Percentiles rank a stretch among this genome's conserved stretches.
Evolutionary conservation across 2,113 vertebrate genomes (phyloP).

Genomic region (Melanotaenia duboulayi): DNA sequence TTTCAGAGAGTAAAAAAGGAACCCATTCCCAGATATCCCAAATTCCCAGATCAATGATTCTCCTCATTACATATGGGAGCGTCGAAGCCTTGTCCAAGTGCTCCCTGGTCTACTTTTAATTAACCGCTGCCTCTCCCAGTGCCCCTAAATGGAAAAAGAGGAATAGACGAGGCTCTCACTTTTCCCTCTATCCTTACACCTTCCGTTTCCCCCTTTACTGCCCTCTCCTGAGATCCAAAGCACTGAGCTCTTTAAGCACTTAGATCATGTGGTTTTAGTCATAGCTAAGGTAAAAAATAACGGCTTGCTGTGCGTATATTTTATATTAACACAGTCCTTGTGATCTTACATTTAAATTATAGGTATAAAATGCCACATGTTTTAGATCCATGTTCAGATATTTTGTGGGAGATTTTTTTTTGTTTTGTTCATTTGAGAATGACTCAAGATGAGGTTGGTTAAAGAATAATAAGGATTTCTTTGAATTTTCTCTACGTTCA

Average conservation of each 20-base stretch:
- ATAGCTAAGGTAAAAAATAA: slow-evolving; percentile 38
- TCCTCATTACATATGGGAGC: slow-evolving; percentile 80
- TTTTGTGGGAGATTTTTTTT: background rate
- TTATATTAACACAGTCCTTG: background rate
- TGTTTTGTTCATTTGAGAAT: background rate
- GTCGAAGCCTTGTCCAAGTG: slow-evolving; percentile 75
- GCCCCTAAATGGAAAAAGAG: slow-evolving; percentile 65
- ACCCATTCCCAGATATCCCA: slow-evolving; percentile 76
- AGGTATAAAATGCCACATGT: background rate
- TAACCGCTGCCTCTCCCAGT: slow-evolving; percentile 66
- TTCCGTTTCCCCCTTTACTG: slow-evolving; percentile 39
- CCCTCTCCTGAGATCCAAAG: slow-evolving; percentile 47
- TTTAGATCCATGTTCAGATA: background rate
- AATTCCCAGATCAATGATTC: slow-evolving; percentile 85
- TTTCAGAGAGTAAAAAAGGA: slow-evolving; percentile 57
- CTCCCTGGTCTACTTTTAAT: slow-evolving; percentile 81
- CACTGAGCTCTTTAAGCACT: slow-evolving; percentile 65
- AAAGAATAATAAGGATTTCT: background rate
- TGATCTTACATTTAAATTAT: too few species aligned
- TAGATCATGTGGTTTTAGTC: slow-evolving; percentile 30
- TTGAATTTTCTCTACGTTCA: background rate
- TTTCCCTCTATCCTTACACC: slow-evolving; percentile 41
- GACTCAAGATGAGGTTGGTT: background rate
- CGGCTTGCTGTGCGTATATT: slow-evolving; percentile 18
- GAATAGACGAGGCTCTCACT: slow-evolving; percentile 39